Evolutionary conservation across 1,140 invertebrate genomes (phyloP).

Genomic region (Acarapis woodi): DNA sequence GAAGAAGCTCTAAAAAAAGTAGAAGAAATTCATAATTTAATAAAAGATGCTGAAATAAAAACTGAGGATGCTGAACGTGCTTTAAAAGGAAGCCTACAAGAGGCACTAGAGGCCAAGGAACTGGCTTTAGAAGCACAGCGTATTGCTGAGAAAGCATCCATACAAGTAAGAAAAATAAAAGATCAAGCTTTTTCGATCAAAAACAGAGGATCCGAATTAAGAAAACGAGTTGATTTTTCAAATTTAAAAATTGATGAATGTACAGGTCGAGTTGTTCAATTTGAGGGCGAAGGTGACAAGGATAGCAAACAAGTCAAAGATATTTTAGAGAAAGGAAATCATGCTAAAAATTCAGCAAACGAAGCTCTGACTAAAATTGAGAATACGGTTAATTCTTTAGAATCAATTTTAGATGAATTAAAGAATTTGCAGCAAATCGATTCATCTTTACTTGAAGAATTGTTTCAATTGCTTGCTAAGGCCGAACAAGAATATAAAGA

Average conservation of each 20-base stretch:
- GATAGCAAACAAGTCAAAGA: conserved; percentile 40
- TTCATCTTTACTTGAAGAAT: conserved; percentile 29
- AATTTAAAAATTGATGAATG: conserved; percentile 35
- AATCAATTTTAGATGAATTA: conserved; percentile 45
- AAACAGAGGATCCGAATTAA: conserved; percentile 34
- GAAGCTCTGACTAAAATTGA: conserved; percentile 46
- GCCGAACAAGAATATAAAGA: conserved; percentile 39
- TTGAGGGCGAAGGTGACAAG: conserved; percentile 37
- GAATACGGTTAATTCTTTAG: conserved; percentile 39
- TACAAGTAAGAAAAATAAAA: conserved; percentile 41
- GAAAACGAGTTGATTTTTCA: conserved; percentile 42
- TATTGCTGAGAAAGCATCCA: conserved; percentile 34
- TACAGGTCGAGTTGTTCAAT: no score
- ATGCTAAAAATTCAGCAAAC: conserved; percentile 47
- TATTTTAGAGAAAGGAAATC: conserved; percentile 42
- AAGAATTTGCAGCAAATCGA: conserved; percentile 20
- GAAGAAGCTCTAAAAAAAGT: conserved; percentile 31
- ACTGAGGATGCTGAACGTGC: conserved; percentile 24
- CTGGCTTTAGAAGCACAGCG: conserved; percentile 44
- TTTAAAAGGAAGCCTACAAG: conserved; percentile 35
- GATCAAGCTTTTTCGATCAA: conserved; percentile 42
- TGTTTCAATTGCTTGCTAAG: conserved; percentile 36
- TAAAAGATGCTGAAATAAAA: conserved; percentile 29
- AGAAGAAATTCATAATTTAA: conserved; percentile 27
- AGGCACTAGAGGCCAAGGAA: conserved; percentile 39